Conservation (phyloP, 1,140 invertebrate species). For the Magallana ariakensis region DNA sequence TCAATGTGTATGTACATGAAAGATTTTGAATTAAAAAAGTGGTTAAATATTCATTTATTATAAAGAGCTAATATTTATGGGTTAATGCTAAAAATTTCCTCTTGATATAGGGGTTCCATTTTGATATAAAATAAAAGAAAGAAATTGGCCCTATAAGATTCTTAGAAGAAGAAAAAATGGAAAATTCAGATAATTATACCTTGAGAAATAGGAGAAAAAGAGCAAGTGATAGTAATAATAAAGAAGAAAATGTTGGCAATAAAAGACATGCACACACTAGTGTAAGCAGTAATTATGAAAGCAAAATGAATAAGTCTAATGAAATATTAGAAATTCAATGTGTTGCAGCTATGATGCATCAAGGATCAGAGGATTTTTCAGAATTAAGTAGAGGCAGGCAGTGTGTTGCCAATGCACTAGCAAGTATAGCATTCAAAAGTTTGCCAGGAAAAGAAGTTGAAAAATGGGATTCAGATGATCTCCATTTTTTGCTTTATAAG, state of each 20-base stretch:
- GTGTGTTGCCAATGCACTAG: background rate
- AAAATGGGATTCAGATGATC: background rate
- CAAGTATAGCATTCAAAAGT: background rate
- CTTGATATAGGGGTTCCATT: background rate
- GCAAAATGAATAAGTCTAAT: background rate
- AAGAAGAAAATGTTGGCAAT: background rate
- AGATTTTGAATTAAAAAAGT: background rate
- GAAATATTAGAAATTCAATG: conserved; percentile 1
- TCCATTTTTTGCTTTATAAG: background rate
- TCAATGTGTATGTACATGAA: background rate
- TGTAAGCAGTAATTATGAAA: background rate
- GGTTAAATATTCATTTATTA: background rate
- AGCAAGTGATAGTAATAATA: background rate
- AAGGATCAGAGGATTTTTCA: conserved; percentile 1
- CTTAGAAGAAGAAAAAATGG: background rate
- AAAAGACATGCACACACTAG: background rate
- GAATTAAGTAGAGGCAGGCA: conserved; percentile 3
- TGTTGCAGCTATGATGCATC: background rate
- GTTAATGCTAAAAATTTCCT: background rate
- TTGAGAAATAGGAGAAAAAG: background rate
- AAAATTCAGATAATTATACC: background rate
- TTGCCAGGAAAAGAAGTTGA: background rate
- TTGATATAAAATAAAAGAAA: background rate
- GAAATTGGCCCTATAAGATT: background rate
- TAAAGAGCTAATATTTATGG: background rate